Percentiles rank a stretch among this genome's conserved stretches.
Conservation (phyloP, 2,888 invertebrate species). For the Mesodorylaimus sp. region DNA sequence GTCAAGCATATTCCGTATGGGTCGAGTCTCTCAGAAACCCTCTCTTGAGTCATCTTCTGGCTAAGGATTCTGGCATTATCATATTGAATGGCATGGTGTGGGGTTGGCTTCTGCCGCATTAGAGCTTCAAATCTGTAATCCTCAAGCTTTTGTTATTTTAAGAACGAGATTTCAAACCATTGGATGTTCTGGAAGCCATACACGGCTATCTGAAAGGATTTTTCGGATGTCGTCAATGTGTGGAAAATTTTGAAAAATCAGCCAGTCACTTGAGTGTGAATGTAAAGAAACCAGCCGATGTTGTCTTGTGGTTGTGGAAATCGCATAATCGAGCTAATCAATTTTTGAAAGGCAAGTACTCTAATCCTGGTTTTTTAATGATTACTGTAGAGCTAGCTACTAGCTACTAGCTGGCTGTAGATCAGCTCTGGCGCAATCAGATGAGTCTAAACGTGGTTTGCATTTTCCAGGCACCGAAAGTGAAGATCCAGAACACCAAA, state of each 20-base stretch:
- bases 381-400: too few relatives aligned
- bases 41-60: too few relatives aligned
- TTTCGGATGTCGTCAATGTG: conserved; percentile 79
- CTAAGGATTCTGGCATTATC: too few relatives aligned
- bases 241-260: conserved; percentile 71
- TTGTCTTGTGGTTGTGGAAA: conserved; percentile 74
- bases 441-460: background rate
- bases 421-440: too few relatives aligned
- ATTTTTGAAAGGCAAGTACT: conserved; percentile 57
- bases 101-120: too few relatives aligned
- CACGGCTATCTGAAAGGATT: conserved; percentile 70
- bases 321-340: conserved; percentile 80
- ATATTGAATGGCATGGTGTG: too few relatives aligned
- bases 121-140: background rate
- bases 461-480: conserved; percentile 34
- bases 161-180: conserved; percentile 31
- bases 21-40: too few relatives aligned
- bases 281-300: conserved; percentile 51
- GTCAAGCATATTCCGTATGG: too few relatives aligned
- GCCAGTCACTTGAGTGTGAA: conserved; percentile 41
- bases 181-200: conserved; percentile 58
- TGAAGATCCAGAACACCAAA: conserved; percentile 74
- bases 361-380: too few relatives aligned
- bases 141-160: background rate
- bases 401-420: too few relatives aligned